Base-by-base conservation (phyloP, 2,888 invertebrate genomes). In the Panzeria rudis region DNA sequence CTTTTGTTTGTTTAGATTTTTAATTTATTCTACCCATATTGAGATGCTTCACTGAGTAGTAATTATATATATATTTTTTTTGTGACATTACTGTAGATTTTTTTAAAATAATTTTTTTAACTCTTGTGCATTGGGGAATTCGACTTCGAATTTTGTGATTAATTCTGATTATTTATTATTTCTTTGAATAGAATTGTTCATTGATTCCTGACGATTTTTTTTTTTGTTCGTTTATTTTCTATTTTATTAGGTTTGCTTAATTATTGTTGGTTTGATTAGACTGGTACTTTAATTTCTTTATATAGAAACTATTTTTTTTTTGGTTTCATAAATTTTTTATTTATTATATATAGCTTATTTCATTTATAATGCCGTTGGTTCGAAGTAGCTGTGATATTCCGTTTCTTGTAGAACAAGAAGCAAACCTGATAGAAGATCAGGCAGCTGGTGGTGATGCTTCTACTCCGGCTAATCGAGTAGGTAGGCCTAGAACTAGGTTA, bases 11-110 rank as follows among this genome's bases (percentile, higher is more conserved):
- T n/a, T n/a, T n/a, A n/a, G n/a, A n/a, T n/a, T n/a, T n/a, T n/a
- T n/a, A n/a, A n/a, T n/a, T n/a, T n/a, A 1, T 64, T 41, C 41
- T 41, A 64, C 62, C 25, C 44, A 29, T 66, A 29, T 25, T 23
- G 13, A 29, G 25, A 47, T 0, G 25, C 29, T 66, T 66, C 64
- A 66, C 47, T 11, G 64, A 66, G 64, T 66, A 66, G 64, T 66
- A 29, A 25, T 9, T 13, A 47, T 66, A 41, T n/a, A n/a, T n/a
- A n/a, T n/a, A n/a, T n/a, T n/a, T n/a, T n/a, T n/a, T n/a, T n/a
- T n/a, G n/a, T n/a, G n/a, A n/a, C n/a, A 13, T 50, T 50, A 20
- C 9, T 17, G 2, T 50, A 20, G 3, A 3, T 20, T 50, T 50
- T 41, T 38, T 41, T 13, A 9, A 41, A 8, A 50, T 50, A 29